Evolutionary conservation across 2,797 vertebrate genomes (phyloP).

Genomic region (Crax fasciolata): DNA sequence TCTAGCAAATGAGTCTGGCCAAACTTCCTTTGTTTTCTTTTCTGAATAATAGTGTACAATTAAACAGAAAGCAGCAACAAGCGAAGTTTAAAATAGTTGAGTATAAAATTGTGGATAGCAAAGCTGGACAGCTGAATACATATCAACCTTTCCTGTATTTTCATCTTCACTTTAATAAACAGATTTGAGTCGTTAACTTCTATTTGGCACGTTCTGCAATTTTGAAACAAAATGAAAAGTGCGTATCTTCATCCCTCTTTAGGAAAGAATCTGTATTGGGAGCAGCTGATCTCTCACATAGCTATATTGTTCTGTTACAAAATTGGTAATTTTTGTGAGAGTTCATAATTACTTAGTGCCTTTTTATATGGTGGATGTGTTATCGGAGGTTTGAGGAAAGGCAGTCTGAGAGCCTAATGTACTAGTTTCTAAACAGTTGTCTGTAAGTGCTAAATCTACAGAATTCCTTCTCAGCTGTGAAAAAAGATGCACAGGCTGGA

Average conservation of each 20-base stretch:
- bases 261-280: background rate
- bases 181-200: background rate
- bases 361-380: background rate
- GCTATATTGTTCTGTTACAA: background rate
- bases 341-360: background rate
- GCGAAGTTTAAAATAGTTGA: background rate
- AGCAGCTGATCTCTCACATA: background rate
- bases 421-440: background rate
- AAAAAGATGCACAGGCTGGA: background rate
- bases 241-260: background rate
- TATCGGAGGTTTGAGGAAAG: background rate
- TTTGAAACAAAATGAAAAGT: background rate
- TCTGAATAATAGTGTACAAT: background rate
- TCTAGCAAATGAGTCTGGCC: constrained; percentile 43
- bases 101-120: background rate
- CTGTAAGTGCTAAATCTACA: background rate
- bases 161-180: background rate
- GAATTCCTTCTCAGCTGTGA: background rate
- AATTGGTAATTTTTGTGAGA: background rate
- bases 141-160: background rate
- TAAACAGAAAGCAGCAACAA: background rate
- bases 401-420: background rate
- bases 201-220: background rate
- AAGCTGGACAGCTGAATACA: background rate
- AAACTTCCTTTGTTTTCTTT: constrained; percentile 41